Conservation (phyloP, 2,888 invertebrate genomes). For the Drosophila yooni region DNA sequence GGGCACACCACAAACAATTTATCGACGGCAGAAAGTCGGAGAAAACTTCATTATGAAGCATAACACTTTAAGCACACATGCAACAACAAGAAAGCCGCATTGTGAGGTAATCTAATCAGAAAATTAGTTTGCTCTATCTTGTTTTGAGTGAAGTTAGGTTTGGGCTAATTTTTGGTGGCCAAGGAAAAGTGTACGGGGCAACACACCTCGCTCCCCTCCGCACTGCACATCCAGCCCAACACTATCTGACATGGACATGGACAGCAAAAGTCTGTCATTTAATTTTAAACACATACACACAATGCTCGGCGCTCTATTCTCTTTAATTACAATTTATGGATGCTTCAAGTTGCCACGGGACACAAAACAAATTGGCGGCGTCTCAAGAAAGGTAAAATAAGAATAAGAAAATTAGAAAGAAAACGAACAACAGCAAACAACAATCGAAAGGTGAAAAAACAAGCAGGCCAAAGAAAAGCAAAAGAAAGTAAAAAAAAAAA, state of each 20-base stretch:
- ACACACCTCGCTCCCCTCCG: not conserved
- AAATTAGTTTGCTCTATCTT: slow-evolving; percentile 68
- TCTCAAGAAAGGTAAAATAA: slow-evolving; percentile 54
- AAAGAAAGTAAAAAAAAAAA: slow-evolving; percentile 10
- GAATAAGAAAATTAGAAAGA: slow-evolving; percentile 15
- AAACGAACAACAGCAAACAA: slow-evolving; percentile 7
- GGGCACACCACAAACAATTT: not conserved
- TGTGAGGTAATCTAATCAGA: slow-evolving; percentile 69
- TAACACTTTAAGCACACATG: not conserved
- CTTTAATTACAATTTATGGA: slow-evolving; percentile 76
- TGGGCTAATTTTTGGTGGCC: slow-evolving; percentile 52
- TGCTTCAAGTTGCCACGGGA: slow-evolving; percentile 59
- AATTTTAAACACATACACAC: not conserved
- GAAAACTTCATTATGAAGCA: not conserved
- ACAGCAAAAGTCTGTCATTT: not conserved
- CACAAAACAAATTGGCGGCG: slow-evolving; percentile 59
- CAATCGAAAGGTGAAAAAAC: slow-evolving; percentile 27
- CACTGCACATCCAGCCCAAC: not conserved
- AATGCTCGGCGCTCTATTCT: slow-evolving; percentile 38
- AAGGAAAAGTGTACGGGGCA: slow-evolving; percentile 11
- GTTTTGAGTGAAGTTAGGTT: slow-evolving; percentile 57
- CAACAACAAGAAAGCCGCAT: slow-evolving; percentile 37
- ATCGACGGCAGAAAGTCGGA: not conserved
- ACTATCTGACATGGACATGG: not conserved
- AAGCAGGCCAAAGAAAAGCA: slow-evolving; percentile 12